Evolutionary conservation across 1,140 invertebrate species (phyloP).

Genomic region (Neodiprion lecontei): DNA sequence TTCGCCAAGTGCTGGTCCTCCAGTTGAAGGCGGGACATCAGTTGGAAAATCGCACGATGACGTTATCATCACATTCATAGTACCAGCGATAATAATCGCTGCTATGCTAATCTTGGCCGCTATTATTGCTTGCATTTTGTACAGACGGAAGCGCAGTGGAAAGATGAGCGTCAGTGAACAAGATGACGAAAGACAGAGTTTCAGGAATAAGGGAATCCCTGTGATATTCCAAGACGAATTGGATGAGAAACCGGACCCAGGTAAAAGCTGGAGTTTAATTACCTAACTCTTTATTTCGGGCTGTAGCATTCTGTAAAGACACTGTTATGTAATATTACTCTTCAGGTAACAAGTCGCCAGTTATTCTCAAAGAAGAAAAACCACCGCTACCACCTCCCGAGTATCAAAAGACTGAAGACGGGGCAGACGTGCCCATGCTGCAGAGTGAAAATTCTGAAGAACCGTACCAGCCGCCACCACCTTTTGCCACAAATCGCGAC

Average conservation of each 20-base stretch:
- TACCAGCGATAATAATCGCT: slow-evolving; percentile 88
- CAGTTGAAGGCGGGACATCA: slow-evolving; percentile 60
- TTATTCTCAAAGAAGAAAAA: slow-evolving; percentile 93
- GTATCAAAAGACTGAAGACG: slow-evolving; percentile 69
- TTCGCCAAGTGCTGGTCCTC: slow-evolving; percentile 47
- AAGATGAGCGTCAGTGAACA: slow-evolving; percentile 79
- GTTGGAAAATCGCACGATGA: slow-evolving; percentile 69
- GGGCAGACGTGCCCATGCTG: slow-evolving; percentile 58
- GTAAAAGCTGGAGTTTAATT: slow-evolving; percentile 40
- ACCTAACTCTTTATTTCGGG: neutral
- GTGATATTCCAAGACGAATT: slow-evolving; percentile 95
- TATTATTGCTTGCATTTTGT: slow-evolving; percentile 87
- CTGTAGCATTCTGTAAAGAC: neutral
- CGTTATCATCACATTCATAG: slow-evolving; percentile 88
- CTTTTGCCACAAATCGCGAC: slow-evolving; percentile 76
- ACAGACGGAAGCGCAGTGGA: slow-evolving; percentile 81
- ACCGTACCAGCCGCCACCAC: slow-evolving; percentile 73
- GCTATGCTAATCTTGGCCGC: slow-evolving; percentile 87
- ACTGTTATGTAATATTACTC: neutral
- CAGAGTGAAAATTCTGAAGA: slow-evolving; percentile 60
- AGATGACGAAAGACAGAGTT: slow-evolving; percentile 81
- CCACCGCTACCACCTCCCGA: slow-evolving; percentile 83
- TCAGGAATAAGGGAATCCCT: slow-evolving; percentile 90
- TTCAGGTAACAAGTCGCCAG: slow-evolving; percentile 79
- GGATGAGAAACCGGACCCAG: slow-evolving; percentile 86